These are phyloP conservation scores for Hydra vulgaris DNA, from an alignment of 30 jellyfish, hydroid and myxozoan species.

Conservation along the genomic window DNA sequence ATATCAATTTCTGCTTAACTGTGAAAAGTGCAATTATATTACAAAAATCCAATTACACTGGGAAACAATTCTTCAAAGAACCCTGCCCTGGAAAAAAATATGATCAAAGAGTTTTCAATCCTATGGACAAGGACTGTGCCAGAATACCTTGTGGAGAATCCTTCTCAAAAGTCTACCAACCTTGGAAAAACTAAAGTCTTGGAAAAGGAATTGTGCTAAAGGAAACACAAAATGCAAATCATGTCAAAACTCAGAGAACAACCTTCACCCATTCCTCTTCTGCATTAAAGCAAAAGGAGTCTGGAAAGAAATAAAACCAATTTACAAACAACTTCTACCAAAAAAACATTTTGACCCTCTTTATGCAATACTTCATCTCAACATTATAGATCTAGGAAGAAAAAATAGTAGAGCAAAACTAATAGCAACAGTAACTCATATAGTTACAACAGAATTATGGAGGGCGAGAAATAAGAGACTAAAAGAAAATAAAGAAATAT, in stretches of 20 bases:
- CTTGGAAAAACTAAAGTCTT: background rate
- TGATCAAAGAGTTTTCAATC: background rate
- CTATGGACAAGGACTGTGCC: background rate
- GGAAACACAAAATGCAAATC: background rate
- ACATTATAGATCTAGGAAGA: background rate
- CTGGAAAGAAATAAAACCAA: too few species aligned
- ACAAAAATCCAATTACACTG: background rate
- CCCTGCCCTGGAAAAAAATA: background rate
- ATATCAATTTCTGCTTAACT: background rate
- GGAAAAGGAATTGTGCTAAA: background rate
- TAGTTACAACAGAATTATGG: background rate
- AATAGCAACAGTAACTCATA: background rate
- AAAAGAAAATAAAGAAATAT: background rate
- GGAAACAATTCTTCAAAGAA: background rate
- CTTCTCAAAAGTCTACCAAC: too few species aligned
- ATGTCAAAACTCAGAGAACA: too few species aligned
- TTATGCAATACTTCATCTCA: background rate
- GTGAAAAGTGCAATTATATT: background rate
- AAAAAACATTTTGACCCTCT: too few species aligned
- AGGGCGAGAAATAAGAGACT: background rate
- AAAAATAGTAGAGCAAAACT: background rate
- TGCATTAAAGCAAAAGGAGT: too few species aligned
- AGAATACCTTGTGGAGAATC: background rate
- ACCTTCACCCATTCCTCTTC: too few species aligned
- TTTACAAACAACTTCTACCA: too few species aligned